Evolutionary conservation across 2,797 vertebrate species (phyloP), one percentile per base, ranked within the genome.

Genomic region (Phrynocephalus forsythii): DNA sequence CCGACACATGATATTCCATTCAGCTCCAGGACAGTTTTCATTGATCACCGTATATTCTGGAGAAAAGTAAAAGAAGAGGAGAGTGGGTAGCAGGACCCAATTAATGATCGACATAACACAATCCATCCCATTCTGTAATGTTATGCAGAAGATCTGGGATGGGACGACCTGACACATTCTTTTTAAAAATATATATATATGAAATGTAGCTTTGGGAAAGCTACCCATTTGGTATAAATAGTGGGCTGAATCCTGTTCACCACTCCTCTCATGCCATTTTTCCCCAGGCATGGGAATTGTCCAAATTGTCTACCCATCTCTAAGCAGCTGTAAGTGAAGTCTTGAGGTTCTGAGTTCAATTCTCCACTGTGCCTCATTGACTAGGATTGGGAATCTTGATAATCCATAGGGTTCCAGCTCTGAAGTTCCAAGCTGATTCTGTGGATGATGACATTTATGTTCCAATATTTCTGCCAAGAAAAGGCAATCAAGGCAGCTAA

Each of bases 1-100:
- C n/a, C 98, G 96, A 86, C 99, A 99, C 99, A 99, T 98, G 76
- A 99, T 97, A 79, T 97, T 99, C 99, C 99, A 99, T 92, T 99
- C 99, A 0, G 98, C 98, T 0, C 99, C 98, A 0, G 99, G 99
- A 91, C 99, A 99, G 94, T 97, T 96, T 93, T 98, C 98, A 88
- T 98, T 97, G 95, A 98, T 97, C 93, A 98, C 97, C 20, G 98
- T 98, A 96, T 99, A 99, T 92, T 98, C 99, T 99, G 94, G 88
- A 92, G 94, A 88, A 6, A 82, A 93, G 15, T 0, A 24, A 73
- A 69, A 86, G 20, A 82, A 20, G 87, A 24, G 92, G 56, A 5
- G 30, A 38, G 28, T 63, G 63, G 8, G 63, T 68, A 44, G 56
- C 77, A 87, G 50, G 52, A 73, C 82, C 76, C n/a, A 56, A 79